A percentile compares a stretch with the other conserved stretches of the same genome.
These are phyloP conservation scores for Argyrosomus regius DNA, from an alignment of 2,797 vertebrate genomes.

Conservation along the genomic window DNA sequence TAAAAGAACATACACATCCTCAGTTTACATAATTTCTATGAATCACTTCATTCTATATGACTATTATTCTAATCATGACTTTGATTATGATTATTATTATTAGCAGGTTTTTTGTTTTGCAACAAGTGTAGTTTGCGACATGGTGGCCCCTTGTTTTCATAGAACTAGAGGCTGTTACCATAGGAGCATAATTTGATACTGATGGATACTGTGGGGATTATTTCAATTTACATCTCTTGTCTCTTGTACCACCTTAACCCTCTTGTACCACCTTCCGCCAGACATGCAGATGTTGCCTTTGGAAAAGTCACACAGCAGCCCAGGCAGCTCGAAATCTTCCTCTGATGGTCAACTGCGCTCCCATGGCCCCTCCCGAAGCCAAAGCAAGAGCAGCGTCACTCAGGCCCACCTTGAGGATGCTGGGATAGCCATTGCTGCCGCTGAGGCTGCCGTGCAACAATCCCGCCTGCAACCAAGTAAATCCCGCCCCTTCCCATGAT, in stretches of 20 bases:
- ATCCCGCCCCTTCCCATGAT: constrained; percentile 85
- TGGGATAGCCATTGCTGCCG: constrained; percentile 97
- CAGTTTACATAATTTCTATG: not conserved
- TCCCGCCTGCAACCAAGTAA: constrained; percentile 99
- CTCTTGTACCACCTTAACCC: not conserved
- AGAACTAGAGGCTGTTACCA: constrained; percentile 45
- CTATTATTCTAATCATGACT: constrained; percentile 5
- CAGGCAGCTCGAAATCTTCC: constrained; percentile 98
- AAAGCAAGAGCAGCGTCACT: constrained; percentile 99
- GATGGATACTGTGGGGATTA: not conserved
- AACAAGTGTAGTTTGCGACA: constrained; percentile 13
- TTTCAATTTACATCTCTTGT: not conserved
- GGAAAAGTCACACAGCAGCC: constrained; percentile 99
- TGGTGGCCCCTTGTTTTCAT: constrained; percentile 45
- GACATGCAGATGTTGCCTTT: constrained; percentile 96
- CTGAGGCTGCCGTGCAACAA: constrained; percentile 98
- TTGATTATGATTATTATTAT: constrained; percentile 2
- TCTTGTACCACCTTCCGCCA: constrained; percentile 65
- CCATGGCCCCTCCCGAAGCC: constrained; percentile 97
- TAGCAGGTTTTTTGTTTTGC: not conserved
- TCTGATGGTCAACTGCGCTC: constrained; percentile 98
- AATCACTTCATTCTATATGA: not conserved
- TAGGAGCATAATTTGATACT: constrained; percentile 37
- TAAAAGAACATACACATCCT: constrained; percentile 72
- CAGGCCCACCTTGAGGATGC: constrained; percentile 98